Evolutionary conservation across 2,888 invertebrate genomes (phyloP).

Genomic region (Nemotelus pantherinus): DNA sequence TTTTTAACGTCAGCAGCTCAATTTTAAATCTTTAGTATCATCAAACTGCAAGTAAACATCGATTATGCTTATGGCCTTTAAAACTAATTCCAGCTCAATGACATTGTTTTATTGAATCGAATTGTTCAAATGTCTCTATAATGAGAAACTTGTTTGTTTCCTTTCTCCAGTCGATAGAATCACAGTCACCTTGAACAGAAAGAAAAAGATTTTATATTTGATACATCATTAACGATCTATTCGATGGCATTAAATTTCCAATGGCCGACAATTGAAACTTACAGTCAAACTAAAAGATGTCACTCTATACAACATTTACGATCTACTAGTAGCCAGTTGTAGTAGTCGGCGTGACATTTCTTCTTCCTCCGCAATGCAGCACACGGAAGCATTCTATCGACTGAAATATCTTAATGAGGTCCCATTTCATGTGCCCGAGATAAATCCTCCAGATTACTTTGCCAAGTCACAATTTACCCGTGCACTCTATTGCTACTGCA

Average conservation of each 20-base stretch:
- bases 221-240: conserved; percentile 34
- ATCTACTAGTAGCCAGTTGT: too few relatives aligned
- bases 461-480: conserved; percentile 20
- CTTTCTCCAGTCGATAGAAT: too few relatives aligned
- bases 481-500: background rate
- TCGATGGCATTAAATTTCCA: conserved; percentile 35
- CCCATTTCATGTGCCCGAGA: conserved; percentile 35
- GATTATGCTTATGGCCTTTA: too few relatives aligned
- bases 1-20: too few relatives aligned
- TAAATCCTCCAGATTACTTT: conserved; percentile 39
- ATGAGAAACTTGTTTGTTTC: too few relatives aligned
- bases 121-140: too few relatives aligned
- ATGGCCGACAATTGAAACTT: conserved; percentile 34
- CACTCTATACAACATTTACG: background rate
- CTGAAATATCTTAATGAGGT: conserved; percentile 42
- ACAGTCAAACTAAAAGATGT: conserved; percentile 17
- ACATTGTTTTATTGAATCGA: too few relatives aligned
- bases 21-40: too few relatives aligned
- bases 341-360: background rate
- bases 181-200: too few relatives aligned
- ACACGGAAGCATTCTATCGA: conserved; percentile 40
- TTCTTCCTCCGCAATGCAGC: conserved; percentile 15
- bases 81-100: too few relatives aligned
- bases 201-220: conserved; percentile 4
- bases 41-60: too few relatives aligned